Conservation (phyloP, 2,888 invertebrate genomes). For the Oxyteleia sp. region DNA sequence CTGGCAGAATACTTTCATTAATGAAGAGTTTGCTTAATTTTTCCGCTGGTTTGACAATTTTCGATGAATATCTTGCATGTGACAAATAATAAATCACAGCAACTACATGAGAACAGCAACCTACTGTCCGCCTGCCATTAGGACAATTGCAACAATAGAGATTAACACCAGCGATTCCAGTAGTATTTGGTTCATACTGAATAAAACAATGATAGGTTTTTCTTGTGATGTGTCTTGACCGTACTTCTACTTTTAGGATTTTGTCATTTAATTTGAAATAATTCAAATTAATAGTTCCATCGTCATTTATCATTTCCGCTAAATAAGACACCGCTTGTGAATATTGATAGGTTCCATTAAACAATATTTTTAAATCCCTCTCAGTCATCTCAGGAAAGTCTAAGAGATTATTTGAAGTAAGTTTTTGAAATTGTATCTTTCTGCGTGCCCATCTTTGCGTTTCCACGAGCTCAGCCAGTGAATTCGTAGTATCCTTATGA, state of each 20-base stretch:
- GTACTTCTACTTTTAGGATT: neutral
- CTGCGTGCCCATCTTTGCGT: constrained; percentile 52
- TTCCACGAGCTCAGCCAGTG: constrained; percentile 53
- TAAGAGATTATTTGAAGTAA: neutral
- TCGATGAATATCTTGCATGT: neutral
- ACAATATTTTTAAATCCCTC: constrained; percentile 61
- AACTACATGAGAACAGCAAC: neutral
- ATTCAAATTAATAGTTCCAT: too few relatives aligned
- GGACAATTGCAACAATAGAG: neutral
- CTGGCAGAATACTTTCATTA: neutral
- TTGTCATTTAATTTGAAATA: too few relatives aligned
- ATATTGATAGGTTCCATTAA: constrained; percentile 74
- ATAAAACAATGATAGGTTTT: neutral
- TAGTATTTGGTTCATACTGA: neutral
- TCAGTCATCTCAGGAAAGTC: constrained; percentile 58
- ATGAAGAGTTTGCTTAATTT: neutral
- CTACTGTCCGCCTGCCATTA: neutral
- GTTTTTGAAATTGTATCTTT: constrained; percentile 18
- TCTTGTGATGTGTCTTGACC: neutral
- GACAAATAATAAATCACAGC: neutral
- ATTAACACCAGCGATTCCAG: neutral
- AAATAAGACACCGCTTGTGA: too few relatives aligned
- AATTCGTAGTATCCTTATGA: neutral
- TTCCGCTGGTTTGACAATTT: neutral
- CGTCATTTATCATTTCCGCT: too few relatives aligned